Percentiles rank a stretch among this genome's conserved stretches.
Conservation (phyloP, 2,797 vertebrate species). For the Catostomus latipinnis region DNA sequence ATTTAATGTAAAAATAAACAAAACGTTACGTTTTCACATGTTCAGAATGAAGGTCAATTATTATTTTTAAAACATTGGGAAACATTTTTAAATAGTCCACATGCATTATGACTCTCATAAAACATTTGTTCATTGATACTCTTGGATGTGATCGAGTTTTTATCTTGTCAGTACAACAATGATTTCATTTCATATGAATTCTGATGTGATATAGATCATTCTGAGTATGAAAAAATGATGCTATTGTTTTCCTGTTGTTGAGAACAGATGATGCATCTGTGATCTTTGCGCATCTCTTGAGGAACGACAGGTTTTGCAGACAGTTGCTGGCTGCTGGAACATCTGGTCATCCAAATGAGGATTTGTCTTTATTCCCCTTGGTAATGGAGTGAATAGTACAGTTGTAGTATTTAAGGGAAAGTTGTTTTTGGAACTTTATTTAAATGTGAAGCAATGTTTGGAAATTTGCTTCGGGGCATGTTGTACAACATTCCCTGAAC, state of each 20-base stretch:
- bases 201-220: slow-evolving; percentile 4
- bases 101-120: not conserved
- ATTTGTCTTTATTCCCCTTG: slow-evolving; percentile 59
- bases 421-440: slow-evolving; percentile 71
- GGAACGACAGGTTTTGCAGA: slow-evolving; percentile 63
- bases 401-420: slow-evolving; percentile 70
- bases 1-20: slow-evolving; percentile 52
- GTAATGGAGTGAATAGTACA: slow-evolving; percentile 48
- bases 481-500: slow-evolving; percentile 49
- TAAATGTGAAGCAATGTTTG: slow-evolving; percentile 67
- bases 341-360: slow-evolving; percentile 72
- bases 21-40: slow-evolving; percentile 53
- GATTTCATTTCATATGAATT: not conserved
- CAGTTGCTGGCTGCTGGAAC: slow-evolving; percentile 75
- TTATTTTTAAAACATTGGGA: not conserved
- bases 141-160: not conserved
- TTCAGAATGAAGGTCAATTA: slow-evolving; percentile 1
- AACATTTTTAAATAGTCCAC: not conserved
- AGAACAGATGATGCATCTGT: slow-evolving; percentile 65
- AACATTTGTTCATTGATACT: not conserved
- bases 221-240: not conserved
- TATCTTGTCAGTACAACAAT: not conserved
- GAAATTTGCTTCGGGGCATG: slow-evolving; percentile 64
- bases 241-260: slow-evolving; percentile 58
- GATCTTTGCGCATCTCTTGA: slow-evolving; percentile 61